Evolutionary conservation across 2,888 invertebrate genomes (phyloP), one percentile per base, ranked within the genome.

Genomic region (Nymphalis urticae): DNA sequence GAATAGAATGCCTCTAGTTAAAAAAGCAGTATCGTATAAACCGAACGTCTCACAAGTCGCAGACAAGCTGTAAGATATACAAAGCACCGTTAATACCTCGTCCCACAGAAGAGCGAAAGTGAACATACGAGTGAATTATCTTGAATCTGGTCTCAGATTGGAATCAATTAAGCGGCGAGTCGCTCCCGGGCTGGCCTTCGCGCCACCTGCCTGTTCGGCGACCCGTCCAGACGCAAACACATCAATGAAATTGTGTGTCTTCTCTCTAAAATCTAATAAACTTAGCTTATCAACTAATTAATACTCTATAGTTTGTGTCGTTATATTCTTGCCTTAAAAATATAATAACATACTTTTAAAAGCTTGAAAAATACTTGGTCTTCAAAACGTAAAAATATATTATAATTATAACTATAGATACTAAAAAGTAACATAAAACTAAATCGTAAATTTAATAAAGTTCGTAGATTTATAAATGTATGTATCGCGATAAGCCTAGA

Each of bases 151-250:
- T 80, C 82, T 84, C 85, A 86, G 90, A 90, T 90, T 89, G 89
- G 86, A 89, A 91, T 90, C 89, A 90, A 90, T 90, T 90, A 90
- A 87, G 84, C 83, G 84, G 85, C 84, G 73, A 72, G 76, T 70
- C 72, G 73, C 73, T 87, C 85, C 86, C 83, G 85, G 81, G 84
- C 81, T 83, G 86, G 84, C 89, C 89, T 90, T 87, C 87, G 84
- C 80, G 80, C 85, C 90, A 90, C 89, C 90, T 90, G 90, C 89
- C 82, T 74, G 79, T 72, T 64, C 69, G 58, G 66, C 58, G 66
- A 69, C 72, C 70, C 71, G 73, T 72, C 27, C 68, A 68, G 61
- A 64, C 69, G 72, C 68, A 59, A 42, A 63, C 70, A 65, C 53
- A 59, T 62, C 69, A 71, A 71, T 69, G 68, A 66, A 73, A 68